Conservation (phyloP, 2,797 vertebrate genomes). For the Phoebastria nigripes region DNA sequence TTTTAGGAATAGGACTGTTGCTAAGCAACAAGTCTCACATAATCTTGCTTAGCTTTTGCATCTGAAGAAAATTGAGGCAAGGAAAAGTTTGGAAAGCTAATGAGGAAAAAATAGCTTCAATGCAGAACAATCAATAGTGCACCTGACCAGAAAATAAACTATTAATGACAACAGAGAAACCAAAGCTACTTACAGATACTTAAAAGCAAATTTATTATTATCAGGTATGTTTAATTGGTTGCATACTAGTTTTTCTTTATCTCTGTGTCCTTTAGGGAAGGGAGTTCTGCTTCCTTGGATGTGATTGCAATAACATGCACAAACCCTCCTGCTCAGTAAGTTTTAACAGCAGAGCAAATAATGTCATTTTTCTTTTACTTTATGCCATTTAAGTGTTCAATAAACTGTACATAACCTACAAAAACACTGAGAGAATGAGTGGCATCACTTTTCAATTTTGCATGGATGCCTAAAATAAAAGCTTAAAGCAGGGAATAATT, state of each 20-base stretch:
- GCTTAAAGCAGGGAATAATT: background rate
- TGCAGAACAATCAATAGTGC: constrained; percentile 68
- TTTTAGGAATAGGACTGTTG: constrained; percentile 65
- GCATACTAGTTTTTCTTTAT: background rate
- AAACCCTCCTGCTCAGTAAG: background rate
- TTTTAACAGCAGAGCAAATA: constrained; percentile 34
- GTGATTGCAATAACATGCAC: background rate
- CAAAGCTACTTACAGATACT: constrained; percentile 46
- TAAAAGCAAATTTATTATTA: constrained; percentile 62
- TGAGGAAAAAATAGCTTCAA: constrained; percentile 68
- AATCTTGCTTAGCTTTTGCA: constrained; percentile 65
- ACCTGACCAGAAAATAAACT: constrained; percentile 73
- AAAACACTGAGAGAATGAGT: background rate
- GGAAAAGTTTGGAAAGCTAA: constrained; percentile 75
- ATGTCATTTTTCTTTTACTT: constrained; percentile 23
- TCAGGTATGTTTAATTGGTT: constrained; percentile 52
- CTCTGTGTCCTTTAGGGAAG: background rate
- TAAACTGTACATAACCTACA: background rate
- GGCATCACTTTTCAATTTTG: background rate
- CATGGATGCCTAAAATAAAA: background rate
- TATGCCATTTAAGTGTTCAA: constrained; percentile 28
- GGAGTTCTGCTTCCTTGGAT: background rate
- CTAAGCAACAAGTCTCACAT: constrained; percentile 71
- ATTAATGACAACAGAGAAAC: constrained; percentile 47
- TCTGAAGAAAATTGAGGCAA: constrained; percentile 66